Percentiles rank a stretch among this genome's conserved stretches.
These are phyloP conservation scores for Bryconaethiops microstoma DNA, from an alignment of 2,797 vertebrate species.

Conservation along the genomic window DNA sequence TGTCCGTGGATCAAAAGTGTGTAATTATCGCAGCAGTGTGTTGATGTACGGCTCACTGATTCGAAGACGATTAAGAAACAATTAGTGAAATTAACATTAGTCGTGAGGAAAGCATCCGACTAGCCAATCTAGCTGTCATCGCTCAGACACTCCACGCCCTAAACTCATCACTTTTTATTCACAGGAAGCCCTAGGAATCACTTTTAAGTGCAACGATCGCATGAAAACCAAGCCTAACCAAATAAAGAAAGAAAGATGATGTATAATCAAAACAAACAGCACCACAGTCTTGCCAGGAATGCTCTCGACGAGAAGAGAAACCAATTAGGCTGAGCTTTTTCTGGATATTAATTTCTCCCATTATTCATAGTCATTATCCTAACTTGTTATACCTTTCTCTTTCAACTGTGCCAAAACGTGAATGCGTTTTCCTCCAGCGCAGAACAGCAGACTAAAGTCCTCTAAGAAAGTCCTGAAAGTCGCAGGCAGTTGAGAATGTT, in stretches of 20 bases:
- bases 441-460: conserved; percentile 54
- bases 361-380: conserved; percentile 12
- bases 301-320: neutral
- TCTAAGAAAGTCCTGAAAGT: conserved; percentile 69
- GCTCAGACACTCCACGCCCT: conserved; percentile 1
- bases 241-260: neutral
- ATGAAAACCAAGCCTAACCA: neutral
- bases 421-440: conserved; percentile 25
- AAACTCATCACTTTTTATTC: neutral
- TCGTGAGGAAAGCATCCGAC: conserved; percentile 44
- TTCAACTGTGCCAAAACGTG: conserved; percentile 28
- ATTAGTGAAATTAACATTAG: conserved; percentile 76
- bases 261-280: neutral
- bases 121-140: conserved; percentile 58
- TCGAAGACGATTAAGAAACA: conserved; percentile 77
- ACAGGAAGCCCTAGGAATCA: neutral
- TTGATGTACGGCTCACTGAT: conserved; percentile 71
- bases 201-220: neutral
- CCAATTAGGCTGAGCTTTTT: conserved; percentile 1
- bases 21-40: conserved; percentile 73
- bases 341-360: neutral
- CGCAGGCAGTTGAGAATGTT: conserved; percentile 62
- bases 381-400: conserved; percentile 21
- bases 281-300: neutral
- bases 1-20: conserved; percentile 42